Evolutionary conservation across 2,888 invertebrate species (phyloP), one percentile per base, ranked within the genome.

Genomic region (Tupiocoris notatus): DNA sequence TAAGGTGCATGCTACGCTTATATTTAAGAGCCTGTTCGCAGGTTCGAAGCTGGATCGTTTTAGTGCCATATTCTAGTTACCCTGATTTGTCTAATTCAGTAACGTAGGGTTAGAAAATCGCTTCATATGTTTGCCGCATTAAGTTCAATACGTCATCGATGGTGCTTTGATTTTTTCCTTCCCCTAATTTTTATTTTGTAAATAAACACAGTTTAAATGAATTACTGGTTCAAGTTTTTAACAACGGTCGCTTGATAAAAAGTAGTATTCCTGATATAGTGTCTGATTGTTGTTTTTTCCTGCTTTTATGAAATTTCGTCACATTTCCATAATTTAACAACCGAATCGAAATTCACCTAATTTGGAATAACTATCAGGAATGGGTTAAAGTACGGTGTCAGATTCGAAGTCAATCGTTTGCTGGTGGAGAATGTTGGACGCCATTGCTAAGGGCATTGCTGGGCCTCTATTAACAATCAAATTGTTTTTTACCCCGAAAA

Each of bases 401-500:
- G n/a, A n/a, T n/a, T n/a, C n/a, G n/a, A n/a, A n/a, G n/a, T n/a
- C n/a, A n/a, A n/a, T n/a, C 16, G n/a, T 59, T n/a, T 3, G 59
- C 6, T 59, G 59, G 59, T 59, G 59, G 59, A 9, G 59, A n/a
- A 59, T 59, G 59, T 59, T 59, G n/a, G 3, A n/a, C n/a, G 59
- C 59, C 59, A 59, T 39, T 67, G 67, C 67, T 67, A 54, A 39
- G 54, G 62, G 73, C 62, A 22, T 63, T 73, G 73, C 62, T 23
- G 63, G 73, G 25, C 16, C 21, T 9, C 25, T 54, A 62, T 56
- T 54, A 61, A 24, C 22, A 56, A 23, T 64, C 23, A 54, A 68
- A 73, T 64, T 54, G 22, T 24, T 7, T n/a, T 24, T 18, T 64
- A n/a, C 58, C 54, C 67, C 18, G 25, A 57, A 12, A 68, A 74